Conservation (phyloP, 1,140 invertebrate species). For the Solenopsis invicta region DNA sequence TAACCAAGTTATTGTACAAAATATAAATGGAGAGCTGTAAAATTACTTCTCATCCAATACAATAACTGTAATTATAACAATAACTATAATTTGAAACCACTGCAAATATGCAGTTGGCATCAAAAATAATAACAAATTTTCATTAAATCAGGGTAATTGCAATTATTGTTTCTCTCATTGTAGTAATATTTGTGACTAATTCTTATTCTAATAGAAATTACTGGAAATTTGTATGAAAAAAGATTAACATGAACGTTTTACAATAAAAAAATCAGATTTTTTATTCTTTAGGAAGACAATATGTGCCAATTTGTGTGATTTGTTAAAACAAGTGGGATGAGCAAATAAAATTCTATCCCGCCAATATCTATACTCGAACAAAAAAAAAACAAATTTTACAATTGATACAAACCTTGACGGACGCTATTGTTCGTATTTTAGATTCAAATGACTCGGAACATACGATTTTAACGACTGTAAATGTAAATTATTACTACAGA, state of each 20-base stretch:
- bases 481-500: slow-evolving; percentile 12
- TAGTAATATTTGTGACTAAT: neutral
- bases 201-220: neutral
- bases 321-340: neutral
- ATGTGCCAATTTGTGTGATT: neutral
- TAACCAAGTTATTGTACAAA: too few relatives aligned
- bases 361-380: neutral
- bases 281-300: neutral
- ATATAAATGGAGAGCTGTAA: too few relatives aligned
- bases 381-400: neutral
- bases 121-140: too few relatives aligned
- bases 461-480: slow-evolving; percentile 6
- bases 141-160: too few relatives aligned
- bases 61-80: too few relatives aligned
- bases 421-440: neutral
- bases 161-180: neutral
- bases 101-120: too few relatives aligned
- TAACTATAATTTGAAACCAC: too few relatives aligned
- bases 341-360: neutral
- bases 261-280: neutral
- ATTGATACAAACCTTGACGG: neutral
- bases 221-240: neutral
- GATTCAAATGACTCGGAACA: neutral
- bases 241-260: neutral
- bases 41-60: too few relatives aligned